Conservation (phyloP, 2,113 vertebrate genomes). For the Antigone vipio region DNA sequence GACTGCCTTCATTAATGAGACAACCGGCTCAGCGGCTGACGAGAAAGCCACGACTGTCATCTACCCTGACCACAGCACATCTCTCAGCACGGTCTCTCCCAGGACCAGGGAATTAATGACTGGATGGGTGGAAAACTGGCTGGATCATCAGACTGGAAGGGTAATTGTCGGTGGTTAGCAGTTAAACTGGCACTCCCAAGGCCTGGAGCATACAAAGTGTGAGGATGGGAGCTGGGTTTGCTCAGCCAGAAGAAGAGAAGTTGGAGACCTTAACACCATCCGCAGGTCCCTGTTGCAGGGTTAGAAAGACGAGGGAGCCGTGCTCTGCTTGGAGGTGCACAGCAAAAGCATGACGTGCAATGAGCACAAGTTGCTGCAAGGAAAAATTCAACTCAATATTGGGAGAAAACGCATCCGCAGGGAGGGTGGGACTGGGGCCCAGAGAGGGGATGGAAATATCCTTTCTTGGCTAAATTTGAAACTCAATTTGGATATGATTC, state of each 20-base stretch:
- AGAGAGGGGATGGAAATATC: neutral
- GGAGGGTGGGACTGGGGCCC: neutral
- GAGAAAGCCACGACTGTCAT: accelerated
- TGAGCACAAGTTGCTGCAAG: accelerated
- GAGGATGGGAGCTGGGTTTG: neutral
- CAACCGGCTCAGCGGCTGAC: accelerated
- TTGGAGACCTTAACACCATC: neutral
- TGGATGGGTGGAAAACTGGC: neutral
- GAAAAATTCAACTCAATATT: neutral
- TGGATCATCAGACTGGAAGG: neutral
- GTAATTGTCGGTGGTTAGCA: accelerated
- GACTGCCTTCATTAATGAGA: neutral
- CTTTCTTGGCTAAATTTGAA: neutral
- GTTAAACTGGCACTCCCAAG: neutral
- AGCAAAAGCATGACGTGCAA: neutral
- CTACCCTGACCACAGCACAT: neutral
- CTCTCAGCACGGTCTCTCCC: neutral
- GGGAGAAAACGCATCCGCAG: neutral
- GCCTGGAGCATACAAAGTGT: neutral
- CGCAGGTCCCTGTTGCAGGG: neutral
- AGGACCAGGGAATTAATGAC: neutral
- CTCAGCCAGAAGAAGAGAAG: neutral
- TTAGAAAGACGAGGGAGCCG: neutral
- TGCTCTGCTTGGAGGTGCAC: neutral
- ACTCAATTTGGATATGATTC: neutral